Percentiles rank a stretch among this genome's conserved stretches.
Evolutionary conservation across 2,797 vertebrate species (phyloP).

Genomic region (Galaxias olidus): DNA sequence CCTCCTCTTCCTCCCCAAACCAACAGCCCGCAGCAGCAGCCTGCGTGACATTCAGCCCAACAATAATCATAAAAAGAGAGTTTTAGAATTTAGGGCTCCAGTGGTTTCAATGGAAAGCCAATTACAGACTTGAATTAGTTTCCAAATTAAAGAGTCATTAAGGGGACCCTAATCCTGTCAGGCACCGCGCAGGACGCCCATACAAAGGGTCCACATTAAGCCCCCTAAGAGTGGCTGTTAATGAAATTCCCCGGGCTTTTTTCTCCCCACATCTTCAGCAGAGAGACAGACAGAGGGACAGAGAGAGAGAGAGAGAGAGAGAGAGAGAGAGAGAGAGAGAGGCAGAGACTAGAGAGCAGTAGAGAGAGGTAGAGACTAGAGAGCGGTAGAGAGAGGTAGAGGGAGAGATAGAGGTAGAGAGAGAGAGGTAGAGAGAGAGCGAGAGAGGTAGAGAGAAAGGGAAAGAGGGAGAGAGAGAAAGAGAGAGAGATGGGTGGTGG

Average conservation of each 20-base stretch:
- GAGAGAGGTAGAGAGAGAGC: conserved; percentile 30
- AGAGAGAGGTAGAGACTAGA: conserved; percentile 25
- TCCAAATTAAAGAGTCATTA: conserved; percentile 97
- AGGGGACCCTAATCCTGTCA: conserved; percentile 92
- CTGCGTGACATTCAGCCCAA: conserved; percentile 85
- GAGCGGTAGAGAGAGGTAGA: conserved; percentile 23
- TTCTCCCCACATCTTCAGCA: conserved; percentile 29
- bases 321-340: conserved; percentile 26
- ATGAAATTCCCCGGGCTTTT: conserved; percentile 68
- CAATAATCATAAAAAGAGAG: conserved; percentile 83
- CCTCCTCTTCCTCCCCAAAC: conserved; percentile 22
- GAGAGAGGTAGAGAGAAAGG: conserved; percentile 23
- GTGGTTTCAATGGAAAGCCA: conserved; percentile 94
- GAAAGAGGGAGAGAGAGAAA: conserved; percentile 24
- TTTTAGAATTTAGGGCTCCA: conserved; percentile 92
- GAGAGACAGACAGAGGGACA: conserved; percentile 26
- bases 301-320: conserved; percentile 24
- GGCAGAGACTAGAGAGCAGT: conserved; percentile 29
- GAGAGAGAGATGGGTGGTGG: conserved; percentile 33
- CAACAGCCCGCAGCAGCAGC: conserved; percentile 72
- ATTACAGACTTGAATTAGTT: conserved; percentile 97
- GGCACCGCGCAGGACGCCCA: conserved; percentile 76
- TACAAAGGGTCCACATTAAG: conserved; percentile 75
- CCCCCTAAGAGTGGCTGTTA: conserved; percentile 69
- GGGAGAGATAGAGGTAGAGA: conserved; percentile 26